Conservation (phyloP, 2,113 vertebrate species). For the Coptodon rendalli region DNA sequence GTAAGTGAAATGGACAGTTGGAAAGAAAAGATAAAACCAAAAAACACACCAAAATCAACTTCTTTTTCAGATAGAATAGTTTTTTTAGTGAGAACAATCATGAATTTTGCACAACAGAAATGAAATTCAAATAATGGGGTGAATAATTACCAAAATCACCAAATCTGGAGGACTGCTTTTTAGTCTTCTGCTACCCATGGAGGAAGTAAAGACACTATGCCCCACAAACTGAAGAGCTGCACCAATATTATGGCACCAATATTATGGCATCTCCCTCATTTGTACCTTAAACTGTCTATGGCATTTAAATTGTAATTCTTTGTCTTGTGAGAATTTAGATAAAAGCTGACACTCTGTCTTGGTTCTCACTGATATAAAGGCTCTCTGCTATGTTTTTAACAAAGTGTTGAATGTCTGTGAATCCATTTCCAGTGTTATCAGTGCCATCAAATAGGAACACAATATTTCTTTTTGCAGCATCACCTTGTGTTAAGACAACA, state of each 20-base stretch:
- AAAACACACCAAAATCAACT: not conserved
- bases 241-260: constrained; percentile 77
- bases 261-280: constrained; percentile 66
- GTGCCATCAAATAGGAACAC: constrained; percentile 89
- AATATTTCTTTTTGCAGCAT: constrained; percentile 81
- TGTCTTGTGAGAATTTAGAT: constrained; percentile 71
- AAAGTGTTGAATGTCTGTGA: constrained; percentile 77
- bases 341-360: constrained; percentile 77
- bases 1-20: not conserved
- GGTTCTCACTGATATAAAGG: constrained; percentile 74
- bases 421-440: constrained; percentile 77
- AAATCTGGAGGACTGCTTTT: constrained; percentile 76
- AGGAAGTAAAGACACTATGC: constrained; percentile 75
- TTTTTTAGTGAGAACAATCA: not conserved
- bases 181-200: constrained; percentile 73
- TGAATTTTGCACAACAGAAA: not conserved
- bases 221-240: constrained; percentile 80
- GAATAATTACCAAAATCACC: not conserved
- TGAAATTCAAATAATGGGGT: not conserved
- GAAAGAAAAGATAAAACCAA: not conserved
- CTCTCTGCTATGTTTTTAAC: constrained; percentile 77
- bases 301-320: constrained; percentile 47
- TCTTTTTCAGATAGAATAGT: not conserved
- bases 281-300: constrained; percentile 50
- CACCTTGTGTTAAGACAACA: constrained; percentile 60